Evolutionary conservation across 2,888 invertebrate genomes (phyloP).

Genomic region (Pyrocoelia pectoralis): DNA sequence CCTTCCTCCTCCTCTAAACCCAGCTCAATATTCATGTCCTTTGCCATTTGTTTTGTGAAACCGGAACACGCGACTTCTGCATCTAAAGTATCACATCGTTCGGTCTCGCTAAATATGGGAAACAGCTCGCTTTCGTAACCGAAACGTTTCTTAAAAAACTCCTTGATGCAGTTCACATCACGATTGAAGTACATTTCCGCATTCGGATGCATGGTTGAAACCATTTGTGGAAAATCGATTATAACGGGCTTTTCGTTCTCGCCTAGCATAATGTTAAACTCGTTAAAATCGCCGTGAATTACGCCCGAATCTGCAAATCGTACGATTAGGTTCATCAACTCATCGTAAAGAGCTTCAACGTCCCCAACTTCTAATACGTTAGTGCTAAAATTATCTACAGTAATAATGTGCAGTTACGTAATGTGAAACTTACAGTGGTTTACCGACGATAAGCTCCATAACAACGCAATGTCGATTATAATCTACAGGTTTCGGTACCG

Average conservation of each 20-base stretch:
- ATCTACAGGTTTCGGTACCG: slow-evolving; percentile 94
- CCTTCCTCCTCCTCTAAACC: slow-evolving; percentile 58
- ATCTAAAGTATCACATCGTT: slow-evolving; percentile 84
- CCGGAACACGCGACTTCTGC: slow-evolving; percentile 91
- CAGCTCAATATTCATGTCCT: slow-evolving; percentile 68
- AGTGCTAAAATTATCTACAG: slow-evolving; percentile 60
- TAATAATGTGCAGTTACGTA: slow-evolving; percentile 25
- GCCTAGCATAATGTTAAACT: slow-evolving; percentile 95
- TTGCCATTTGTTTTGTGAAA: slow-evolving; percentile 82
- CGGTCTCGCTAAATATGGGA: slow-evolving; percentile 79
- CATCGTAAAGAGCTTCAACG: slow-evolving; percentile 84
- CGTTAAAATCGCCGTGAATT: slow-evolving; percentile 99
- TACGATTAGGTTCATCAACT: slow-evolving; percentile 93
- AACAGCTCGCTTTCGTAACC: slow-evolving; percentile 84
- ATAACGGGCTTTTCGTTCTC: slow-evolving; percentile 82
- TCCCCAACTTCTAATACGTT: slow-evolving; percentile 72
- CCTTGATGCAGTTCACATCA: slow-evolving; percentile 91
- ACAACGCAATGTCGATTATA: slow-evolving; percentile 95
- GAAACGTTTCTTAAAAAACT: slow-evolving; percentile 91
- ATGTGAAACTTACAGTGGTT: slow-evolving; percentile 71
- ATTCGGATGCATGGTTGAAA: slow-evolving; percentile 91
- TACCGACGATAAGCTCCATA: slow-evolving; percentile 91
- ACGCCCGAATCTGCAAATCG: slow-evolving; percentile 93
- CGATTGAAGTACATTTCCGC: slow-evolving; percentile 94
- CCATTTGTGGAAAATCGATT: slow-evolving; percentile 99